Evolutionary conservation across 1,140 invertebrate species (phyloP), one percentile per base, ranked within the genome.

Genomic region (Megalopta genalis): DNA sequence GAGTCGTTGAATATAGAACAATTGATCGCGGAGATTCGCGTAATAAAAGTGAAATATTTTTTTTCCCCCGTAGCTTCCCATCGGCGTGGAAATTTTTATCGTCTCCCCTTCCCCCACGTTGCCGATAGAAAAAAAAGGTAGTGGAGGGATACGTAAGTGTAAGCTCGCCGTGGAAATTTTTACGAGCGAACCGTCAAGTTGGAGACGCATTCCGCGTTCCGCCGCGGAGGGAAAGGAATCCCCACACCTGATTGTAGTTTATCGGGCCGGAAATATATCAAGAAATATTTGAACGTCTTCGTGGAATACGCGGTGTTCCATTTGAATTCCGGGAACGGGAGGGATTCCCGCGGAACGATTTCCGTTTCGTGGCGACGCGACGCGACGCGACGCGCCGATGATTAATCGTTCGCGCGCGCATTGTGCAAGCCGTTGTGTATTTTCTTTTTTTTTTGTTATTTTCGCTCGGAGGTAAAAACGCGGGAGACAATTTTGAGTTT

Each of bases 211-310:
- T 77, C 77, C 62, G 77, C 66, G 77, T 85, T 71, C 49, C 57
- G 27, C 68, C 37, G 32, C 27, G 23, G 27, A 10, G 21, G 70
- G 16, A 74, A 63, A 52, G 52, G 10, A 62, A 75, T 68, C 37
- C 67, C 18, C 32, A 21, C 14, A 42, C 8, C 72, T 85, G 82
- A 81, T 85, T 81, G 70, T 77, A 52, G 37, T 62, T 71, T 76
- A 85, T 85, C 70, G 71, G 67, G 21, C 42, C 70, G 77, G 75
- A 85, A 85, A 85, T 67, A 70, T 49, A 82, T 85, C 79, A 71
- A 78, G 83, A 71, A 70, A 57, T 75, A 64, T 70, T 63, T 66
- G 67, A 66, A 77, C 73, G 37, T 84, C 74, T 77, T 62, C 64
- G 12, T 37, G n/a, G 37, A 57, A 72, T 63, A 42, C 64, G 73